Percentiles rank a stretch among this genome's conserved stretches.
These are phyloP conservation scores for Siniperca scherzeri DNA, from an alignment of 2,797 vertebrate genomes.

Conservation along the genomic window DNA sequence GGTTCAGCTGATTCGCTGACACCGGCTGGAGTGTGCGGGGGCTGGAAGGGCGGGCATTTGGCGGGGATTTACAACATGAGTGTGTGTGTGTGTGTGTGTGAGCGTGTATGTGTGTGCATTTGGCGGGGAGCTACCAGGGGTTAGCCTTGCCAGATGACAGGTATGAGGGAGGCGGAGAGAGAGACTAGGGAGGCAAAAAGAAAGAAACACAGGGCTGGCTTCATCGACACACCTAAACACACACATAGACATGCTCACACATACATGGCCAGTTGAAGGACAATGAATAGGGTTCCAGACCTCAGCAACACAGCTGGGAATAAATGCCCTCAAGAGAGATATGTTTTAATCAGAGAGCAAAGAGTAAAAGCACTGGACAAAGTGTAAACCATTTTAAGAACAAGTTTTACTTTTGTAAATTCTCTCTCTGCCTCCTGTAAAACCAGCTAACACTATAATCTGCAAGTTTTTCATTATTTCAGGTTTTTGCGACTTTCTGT, in stretches of 20 bases:
- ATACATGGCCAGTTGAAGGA: conserved; percentile 81
- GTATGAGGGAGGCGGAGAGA: conserved; percentile 76
- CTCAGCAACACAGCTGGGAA: conserved; percentile 82
- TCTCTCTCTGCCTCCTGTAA: background rate
- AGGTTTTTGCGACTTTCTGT: background rate
- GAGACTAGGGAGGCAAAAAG: conserved; percentile 68
- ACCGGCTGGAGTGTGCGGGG: conserved; percentile 76
- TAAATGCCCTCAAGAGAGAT: conserved; percentile 61
- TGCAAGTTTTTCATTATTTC: background rate
- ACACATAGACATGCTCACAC: conserved; percentile 51
- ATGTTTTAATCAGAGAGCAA: conserved; percentile 65
- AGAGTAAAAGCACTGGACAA: conserved; percentile 26
- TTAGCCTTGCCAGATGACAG: conserved; percentile 86
- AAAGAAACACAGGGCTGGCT: conserved; percentile 71
- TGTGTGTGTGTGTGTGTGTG: conserved; percentile 45
- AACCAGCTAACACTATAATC: background rate
- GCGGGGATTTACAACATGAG: conserved; percentile 72
- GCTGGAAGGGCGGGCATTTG: conserved; percentile 80
- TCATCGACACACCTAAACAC: conserved; percentile 67
- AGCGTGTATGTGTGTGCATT: conserved; percentile 65
- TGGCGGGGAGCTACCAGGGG: conserved; percentile 83
- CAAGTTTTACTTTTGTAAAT: conserved; percentile 7
- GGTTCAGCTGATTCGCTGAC: conserved; percentile 88
- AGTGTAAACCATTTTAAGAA: conserved; percentile 1
- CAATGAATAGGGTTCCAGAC: conserved; percentile 70